Evolutionary conservation across 2,797 vertebrate genomes (phyloP), one percentile per base, ranked within the genome.

Genomic region (Apogon hyalosoma): DNA sequence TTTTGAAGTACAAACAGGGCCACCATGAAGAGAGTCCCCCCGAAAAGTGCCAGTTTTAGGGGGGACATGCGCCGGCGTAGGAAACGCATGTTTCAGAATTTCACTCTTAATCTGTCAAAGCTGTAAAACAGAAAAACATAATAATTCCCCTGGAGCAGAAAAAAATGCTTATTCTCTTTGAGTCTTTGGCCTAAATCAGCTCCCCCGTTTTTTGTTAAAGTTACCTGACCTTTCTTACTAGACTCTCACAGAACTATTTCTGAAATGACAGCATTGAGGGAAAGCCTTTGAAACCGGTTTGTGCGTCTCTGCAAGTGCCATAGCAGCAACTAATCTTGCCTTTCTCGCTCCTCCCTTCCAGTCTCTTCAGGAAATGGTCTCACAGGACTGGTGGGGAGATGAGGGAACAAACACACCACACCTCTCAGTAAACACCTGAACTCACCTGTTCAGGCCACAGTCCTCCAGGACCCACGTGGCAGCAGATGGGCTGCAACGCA

Each of bases 1-100:
- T 93, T 94, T 82, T 93, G 96, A 50, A 97, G 96, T 28, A 97
- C 88, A 68, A 99, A 92, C 15, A 99, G 85, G 57, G 92, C 91
- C 70, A 98, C 82, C 90, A 98, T 47, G 75, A 98, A 97, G 74
- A 95, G 54, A 3, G 83, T 81, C 0, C 95, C 90, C 0, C 94
- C 96, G 0, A 94, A 88, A 70, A 97, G 11, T 8, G 86, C 95
- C 79, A 97, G 90, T 77, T 95, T 96, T 43, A 96, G 61, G 10
- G 92, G 92, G 79, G 95, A 94, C 65, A 93, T 36, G 49, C 95
- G 95, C 18, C 97, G 94, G 21, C 95, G 93, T 5, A 68, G 55
- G 19, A 95, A 80, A 43, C 94, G 93, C 97, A 98, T 96, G 50
- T 40, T 79, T 71, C 40, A 74, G 7, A 28, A 33, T 1, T 1